Evolutionary conservation across 2,113 vertebrate species (phyloP).

Genomic region (Oenanthe melanoleuca): DNA sequence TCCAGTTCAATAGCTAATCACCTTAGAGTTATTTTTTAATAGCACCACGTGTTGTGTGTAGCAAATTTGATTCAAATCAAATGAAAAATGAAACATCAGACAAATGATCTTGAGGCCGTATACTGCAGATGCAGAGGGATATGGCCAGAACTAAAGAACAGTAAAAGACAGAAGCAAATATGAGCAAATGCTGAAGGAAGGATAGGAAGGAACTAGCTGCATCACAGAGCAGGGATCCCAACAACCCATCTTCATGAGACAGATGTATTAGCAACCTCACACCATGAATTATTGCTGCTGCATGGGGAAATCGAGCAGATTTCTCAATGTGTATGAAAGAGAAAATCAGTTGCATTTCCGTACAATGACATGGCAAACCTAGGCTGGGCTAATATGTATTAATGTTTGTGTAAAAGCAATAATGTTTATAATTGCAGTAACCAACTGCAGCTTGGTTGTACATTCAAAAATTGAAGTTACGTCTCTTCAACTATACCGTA

Average conservation of each 20-base stretch:
- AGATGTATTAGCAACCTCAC: background rate
- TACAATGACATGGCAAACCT: background rate
- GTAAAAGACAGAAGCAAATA: background rate
- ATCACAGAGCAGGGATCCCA: background rate
- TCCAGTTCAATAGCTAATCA: background rate
- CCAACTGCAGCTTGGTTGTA: background rate
- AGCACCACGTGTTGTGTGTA: background rate
- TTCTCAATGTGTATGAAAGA: background rate
- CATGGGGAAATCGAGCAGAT: fast-evolving
- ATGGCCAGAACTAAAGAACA: background rate
- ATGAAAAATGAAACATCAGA: background rate
- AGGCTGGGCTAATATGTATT: background rate
- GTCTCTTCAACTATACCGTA: background rate
- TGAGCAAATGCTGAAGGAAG: background rate
- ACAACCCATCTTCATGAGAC: background rate
- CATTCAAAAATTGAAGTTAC: background rate
- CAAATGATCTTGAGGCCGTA: background rate
- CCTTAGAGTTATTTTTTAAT: background rate
- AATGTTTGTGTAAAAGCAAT: background rate
- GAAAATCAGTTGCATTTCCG: background rate
- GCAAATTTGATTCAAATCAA: background rate
- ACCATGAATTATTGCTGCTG: background rate
- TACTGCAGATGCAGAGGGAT: background rate
- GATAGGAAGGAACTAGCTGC: background rate
- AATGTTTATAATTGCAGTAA: background rate